A percentile compares a stretch with the other conserved stretches of the same genome.
These are phyloP conservation scores for Sterna hirundo DNA, from an alignment of 2,113 vertebrate genomes.

Conservation along the genomic window DNA sequence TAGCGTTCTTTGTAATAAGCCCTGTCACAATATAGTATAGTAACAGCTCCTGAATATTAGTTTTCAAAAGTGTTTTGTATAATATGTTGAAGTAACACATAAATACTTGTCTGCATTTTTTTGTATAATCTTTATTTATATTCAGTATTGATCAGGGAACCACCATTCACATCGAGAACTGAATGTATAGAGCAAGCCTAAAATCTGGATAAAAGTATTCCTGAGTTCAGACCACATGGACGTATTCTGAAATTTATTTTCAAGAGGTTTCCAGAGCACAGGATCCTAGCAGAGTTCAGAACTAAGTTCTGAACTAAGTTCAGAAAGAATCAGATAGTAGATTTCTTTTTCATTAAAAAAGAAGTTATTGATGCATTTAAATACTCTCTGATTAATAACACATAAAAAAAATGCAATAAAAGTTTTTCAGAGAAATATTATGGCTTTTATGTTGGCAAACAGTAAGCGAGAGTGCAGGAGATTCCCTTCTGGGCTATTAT, in stretches of 20 bases:
- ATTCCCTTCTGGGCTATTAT: not conserved
- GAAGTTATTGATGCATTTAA: not conserved
- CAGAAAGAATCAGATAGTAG: not conserved
- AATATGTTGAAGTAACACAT: not conserved
- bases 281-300: not conserved
- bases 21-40: not conserved
- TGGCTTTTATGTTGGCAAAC: not conserved
- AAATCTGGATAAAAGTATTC: not conserved
- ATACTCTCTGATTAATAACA: not conserved
- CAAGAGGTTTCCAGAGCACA: not conserved
- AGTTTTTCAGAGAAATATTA: not conserved
- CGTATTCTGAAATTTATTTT: not conserved
- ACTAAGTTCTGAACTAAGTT: not conserved
- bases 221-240: not conserved
- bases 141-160: not conserved
- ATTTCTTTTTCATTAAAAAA: not conserved
- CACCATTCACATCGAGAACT: not conserved
- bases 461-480: not conserved
- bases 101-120: not conserved
- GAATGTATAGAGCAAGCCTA: not conserved
- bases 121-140: not conserved
- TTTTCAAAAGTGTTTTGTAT: not conserved
- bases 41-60: not conserved
- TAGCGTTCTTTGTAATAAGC: not conserved
- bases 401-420: not conserved